A percentile compares a stretch with the other conserved stretches of the same genome.
Conservation (phyloP, 2,797 vertebrate genomes). For the Bradypodion pumilum region DNA sequence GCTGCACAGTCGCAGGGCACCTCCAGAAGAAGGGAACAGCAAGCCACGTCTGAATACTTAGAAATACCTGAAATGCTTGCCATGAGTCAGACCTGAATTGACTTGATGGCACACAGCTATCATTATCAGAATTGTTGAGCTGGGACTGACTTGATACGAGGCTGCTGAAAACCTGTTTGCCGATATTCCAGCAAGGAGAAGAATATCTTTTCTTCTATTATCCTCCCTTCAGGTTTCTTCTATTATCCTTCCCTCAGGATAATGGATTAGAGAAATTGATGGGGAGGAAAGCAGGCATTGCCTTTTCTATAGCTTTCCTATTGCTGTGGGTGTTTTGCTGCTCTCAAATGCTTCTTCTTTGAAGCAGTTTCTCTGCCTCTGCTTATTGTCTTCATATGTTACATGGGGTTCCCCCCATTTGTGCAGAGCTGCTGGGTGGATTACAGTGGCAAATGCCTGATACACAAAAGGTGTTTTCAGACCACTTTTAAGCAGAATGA, state of each 20-base stretch:
- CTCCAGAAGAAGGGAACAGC: too few species aligned
- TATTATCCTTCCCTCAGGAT: neutral
- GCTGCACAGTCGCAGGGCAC: too few species aligned
- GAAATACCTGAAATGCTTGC: too few species aligned
- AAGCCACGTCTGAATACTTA: too few species aligned
- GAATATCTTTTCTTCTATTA: too few species aligned
- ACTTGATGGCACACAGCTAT: too few species aligned
- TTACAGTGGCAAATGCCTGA: neutral
- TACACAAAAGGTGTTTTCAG: slow-evolving; percentile 23
- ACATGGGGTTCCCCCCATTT: neutral
- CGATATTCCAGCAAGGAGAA: neutral
- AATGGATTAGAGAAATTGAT: neutral
- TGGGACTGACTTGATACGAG: neutral
- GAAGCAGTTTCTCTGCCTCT: neutral
- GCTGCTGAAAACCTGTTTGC: neutral
- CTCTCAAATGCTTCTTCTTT: neutral
- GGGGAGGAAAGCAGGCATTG: neutral
- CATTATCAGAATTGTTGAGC: neutral
- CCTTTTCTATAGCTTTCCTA: neutral
- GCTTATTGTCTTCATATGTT: neutral
- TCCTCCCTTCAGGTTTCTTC: too few species aligned
- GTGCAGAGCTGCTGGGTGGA: neutral
- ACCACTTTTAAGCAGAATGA: slow-evolving; percentile 37
- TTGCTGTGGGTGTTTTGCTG: neutral
- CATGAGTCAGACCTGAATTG: too few species aligned